Base-by-base conservation (phyloP, 2,888 invertebrate genomes). In the Zaprionus bogoriensis region DNA sequence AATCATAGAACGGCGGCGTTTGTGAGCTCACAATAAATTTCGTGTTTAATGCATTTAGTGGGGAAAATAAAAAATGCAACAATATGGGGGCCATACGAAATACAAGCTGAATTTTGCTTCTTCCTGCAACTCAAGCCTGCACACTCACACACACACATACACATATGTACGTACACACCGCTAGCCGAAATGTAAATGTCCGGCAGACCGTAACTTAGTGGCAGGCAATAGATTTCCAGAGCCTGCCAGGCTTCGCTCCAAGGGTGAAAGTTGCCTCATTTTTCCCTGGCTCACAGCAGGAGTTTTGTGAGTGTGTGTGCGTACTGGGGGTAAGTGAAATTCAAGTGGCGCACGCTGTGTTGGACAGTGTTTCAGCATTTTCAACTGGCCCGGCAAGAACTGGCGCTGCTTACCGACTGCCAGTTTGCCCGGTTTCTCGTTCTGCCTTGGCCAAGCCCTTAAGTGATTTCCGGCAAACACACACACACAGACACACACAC, bases 151-250 rank as follows among this genome's bases (percentile, higher is more conserved):
- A 22, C 14, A 53, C 51, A 41, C 41, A 30, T 20, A 39, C n/a
- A 19, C 17, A 25, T 12, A 48, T 25, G 25, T 25, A 32, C 30
- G 10, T 9, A 19, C 7, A 51, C 51, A 25, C 38, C 46, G 45
- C 58, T 59, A 74, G 65, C 67, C 81, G 59, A 77, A 85, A 87
- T 87, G 87, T 87, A 87, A 85, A 87, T 87, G 84, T 83, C 80
- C 87, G 87, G 87, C 84, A 83, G 87, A 87, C 86, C 86, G 87
- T 80, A 87, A 80, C 86, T 84, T 84, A 87, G 84, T 86, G 87
- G 87, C 78, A 81, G 76, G 82, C 87, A 84, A 87, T 87, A 83
- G 85, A 83, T 87, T 83, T 65, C 57, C 20, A 41, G 36, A 51
- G 69, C 47, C 39, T 36, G 63, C 57, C 32, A 30, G 10, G 22